Evolutionary conservation across 2,113 vertebrate genomes (phyloP).

Genomic region (Semnopithecus entellus): DNA sequence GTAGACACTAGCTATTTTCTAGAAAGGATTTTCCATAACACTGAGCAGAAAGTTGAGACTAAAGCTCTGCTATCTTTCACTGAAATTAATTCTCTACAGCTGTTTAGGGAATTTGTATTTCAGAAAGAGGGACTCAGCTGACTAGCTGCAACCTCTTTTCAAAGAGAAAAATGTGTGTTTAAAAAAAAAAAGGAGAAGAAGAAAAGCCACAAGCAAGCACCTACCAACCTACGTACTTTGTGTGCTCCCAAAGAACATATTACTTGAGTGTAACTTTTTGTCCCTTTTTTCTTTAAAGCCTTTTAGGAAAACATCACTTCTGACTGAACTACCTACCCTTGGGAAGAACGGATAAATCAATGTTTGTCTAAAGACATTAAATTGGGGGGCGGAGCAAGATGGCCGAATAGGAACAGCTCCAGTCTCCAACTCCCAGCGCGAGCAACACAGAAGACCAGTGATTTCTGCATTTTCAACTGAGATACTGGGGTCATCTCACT

Average conservation of each 20-base stretch:
- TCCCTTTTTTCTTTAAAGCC: conserved; percentile 29
- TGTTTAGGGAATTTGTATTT: conserved; percentile 75
- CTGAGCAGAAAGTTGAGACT: conserved; percentile 81
- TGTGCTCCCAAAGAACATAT: background rate
- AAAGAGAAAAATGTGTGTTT: background rate
- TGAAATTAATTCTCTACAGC: conserved; percentile 83
- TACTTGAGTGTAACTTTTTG: background rate
- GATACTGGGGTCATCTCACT: too few species aligned
- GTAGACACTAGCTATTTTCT: conserved; percentile 70
- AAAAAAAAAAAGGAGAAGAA: background rate
- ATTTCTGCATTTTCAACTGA: too few species aligned
- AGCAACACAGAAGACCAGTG: too few species aligned
- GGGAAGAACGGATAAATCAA: background rate
- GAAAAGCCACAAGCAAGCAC: background rate
- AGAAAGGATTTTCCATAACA: conserved; percentile 74
- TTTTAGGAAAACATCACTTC: background rate
- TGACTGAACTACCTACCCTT: background rate
- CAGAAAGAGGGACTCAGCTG: conserved; percentile 72
- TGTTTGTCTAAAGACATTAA: conserved; percentile 30
- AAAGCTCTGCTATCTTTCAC: conserved; percentile 70
- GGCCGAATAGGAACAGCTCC: too few species aligned
- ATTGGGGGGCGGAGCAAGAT: background rate
- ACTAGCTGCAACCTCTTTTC: conserved; percentile 68
- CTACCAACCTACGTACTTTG: background rate
- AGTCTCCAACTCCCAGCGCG: too few species aligned